These are phyloP conservation scores for Epinephelus fuscoguttatus DNA, from an alignment of 2,113 vertebrate genomes.

Conservation along the genomic window DNA sequence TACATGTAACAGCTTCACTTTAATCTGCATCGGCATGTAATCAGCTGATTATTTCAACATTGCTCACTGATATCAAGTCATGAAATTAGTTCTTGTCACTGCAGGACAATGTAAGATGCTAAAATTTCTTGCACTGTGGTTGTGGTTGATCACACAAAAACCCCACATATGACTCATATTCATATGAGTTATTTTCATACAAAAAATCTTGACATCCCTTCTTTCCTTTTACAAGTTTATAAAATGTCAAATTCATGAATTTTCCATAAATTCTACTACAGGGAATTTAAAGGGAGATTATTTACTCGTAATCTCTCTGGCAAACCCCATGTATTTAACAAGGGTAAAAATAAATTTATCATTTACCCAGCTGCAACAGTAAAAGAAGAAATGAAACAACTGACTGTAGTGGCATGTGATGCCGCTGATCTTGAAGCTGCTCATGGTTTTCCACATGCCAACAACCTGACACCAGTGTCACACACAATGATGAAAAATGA, in stretches of 20 bases:
- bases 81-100: background rate
- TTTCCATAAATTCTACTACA: background rate
- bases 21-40: no score
- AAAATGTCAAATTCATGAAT: background rate
- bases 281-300: background rate
- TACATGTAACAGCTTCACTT: background rate
- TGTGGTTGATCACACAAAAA: conserved; percentile 7
- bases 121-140: background rate
- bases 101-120: background rate
- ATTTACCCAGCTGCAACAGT: background rate
- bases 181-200: background rate
- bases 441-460: background rate
- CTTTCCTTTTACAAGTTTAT: background rate
- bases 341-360: background rate
- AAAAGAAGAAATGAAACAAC: conserved; percentile 22
- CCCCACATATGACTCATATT: conserved; percentile 8
- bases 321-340: background rate
- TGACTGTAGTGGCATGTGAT: conserved; percentile 45
- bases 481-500: conserved; percentile 24
- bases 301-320: background rate
- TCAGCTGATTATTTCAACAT: background rate
- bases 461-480: conserved; percentile 18
- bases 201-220: background rate
- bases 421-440: conserved; percentile 19
- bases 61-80: background rate